Evolutionary conservation across 2,113 vertebrate species (phyloP).

Genomic region (Pseudorectes ferrugineus): DNA sequence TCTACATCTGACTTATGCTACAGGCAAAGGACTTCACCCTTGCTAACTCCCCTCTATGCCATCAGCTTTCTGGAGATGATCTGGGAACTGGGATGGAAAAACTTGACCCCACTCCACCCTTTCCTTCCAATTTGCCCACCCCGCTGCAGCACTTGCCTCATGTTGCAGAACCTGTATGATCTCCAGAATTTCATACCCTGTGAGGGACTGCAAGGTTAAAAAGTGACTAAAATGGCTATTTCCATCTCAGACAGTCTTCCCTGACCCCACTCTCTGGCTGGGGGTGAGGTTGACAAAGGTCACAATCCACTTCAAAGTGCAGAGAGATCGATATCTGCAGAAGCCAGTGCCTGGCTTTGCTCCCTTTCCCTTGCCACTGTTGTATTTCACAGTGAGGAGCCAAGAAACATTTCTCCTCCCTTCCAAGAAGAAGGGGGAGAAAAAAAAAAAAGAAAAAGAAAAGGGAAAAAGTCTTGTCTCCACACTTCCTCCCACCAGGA

Average conservation of each 20-base stretch:
- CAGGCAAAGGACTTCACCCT: not conserved
- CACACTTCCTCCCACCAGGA: not conserved
- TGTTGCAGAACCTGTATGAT: not conserved
- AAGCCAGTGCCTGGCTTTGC: not conserved
- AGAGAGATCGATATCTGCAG: not conserved
- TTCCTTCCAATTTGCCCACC: not conserved
- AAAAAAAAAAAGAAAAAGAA: fast-evolving
- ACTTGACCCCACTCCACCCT: not conserved
- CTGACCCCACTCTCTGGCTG: not conserved
- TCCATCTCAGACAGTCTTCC: not conserved
- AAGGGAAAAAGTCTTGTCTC: not conserved
- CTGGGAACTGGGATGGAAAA: not conserved
- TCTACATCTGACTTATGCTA: not conserved
- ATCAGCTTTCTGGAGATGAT: not conserved
- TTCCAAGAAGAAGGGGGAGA: not conserved
- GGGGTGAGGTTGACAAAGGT: not conserved
- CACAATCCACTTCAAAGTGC: not conserved
- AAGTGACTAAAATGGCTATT: not conserved
- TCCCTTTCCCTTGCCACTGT: not conserved
- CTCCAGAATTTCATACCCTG: not conserved
- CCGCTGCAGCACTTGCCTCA: not conserved
- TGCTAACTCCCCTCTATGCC: not conserved
- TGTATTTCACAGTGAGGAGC: not conserved
- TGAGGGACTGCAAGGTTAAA: not conserved
- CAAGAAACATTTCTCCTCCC: not conserved